Evolutionary conservation across 2,113 vertebrate species (phyloP), one percentile per base, ranked within the genome.

Genomic region (Macroglossus sobrinus): DNA sequence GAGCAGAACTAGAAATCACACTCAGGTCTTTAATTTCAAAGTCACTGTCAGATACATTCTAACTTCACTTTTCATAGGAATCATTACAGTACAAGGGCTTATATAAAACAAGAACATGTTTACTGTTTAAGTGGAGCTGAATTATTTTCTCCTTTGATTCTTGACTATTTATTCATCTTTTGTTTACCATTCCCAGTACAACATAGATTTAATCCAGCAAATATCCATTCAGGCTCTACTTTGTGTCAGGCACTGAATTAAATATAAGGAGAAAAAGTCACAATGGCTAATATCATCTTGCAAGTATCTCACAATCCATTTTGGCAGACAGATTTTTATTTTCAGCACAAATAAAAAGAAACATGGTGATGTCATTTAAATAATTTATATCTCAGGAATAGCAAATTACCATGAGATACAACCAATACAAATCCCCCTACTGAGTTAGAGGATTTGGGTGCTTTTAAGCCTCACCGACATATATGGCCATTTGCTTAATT

Each of bases 321-420:
- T 84, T 43, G 24, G 33, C 93, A 71, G 74, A 64, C 5, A 68
- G 33, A 18, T 28, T 86, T 89, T 76, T 87, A 64, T 89, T 84
- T 71, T 15, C 33, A 59, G 35, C 24, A 47, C 53, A 94, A 92
- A 63, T 61, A 85, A 45, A 91, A 93, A 5, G n/a, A 85, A 93
- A 21, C 11, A 92, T 89, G 11, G 1, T 68, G 57, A 78, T 85
- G 14, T 13, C 3, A 38, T 86, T 94, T 95, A 64, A 94, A 74
- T 93, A 97, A 85, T 94, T 88, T 68, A 66, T 89, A 63, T 30
- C 16, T 68, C 57, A 87, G 57, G 33, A 85, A 89, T 74, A 63
- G 26, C 30, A 94, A 93, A 87, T 81, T 82, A 55, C n/a, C 19
- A 0, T 82, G 43, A 35, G 14, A 19, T 59, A 21, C 68, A 66